Conservation (phyloP, 2,113 vertebrate species). For the Ailuropoda melanoleuca region DNA sequence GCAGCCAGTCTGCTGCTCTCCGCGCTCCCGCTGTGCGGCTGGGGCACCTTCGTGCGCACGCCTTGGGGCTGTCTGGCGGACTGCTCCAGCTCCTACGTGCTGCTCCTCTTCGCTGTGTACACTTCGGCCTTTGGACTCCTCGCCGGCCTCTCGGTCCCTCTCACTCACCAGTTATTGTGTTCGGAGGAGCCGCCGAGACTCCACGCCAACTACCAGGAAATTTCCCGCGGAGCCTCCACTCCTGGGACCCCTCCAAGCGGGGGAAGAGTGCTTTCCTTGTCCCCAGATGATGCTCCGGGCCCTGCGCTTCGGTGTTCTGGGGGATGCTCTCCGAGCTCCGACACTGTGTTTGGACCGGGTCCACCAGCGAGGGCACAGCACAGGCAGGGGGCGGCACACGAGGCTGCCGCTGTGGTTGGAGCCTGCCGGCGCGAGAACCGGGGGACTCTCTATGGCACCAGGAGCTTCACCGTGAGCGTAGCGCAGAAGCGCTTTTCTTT, state of each 20-base stretch:
- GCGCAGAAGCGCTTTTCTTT: slow-evolving; percentile 97
- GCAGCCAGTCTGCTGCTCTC: slow-evolving; percentile 90
- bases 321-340: slow-evolving; percentile 50
- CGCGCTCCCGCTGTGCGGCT: slow-evolving; percentile 91
- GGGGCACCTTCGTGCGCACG: slow-evolving; percentile 90
- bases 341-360: neutral
- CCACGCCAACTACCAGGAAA: slow-evolving; percentile 82
- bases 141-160: slow-evolving; percentile 87
- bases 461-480: slow-evolving; percentile 84
- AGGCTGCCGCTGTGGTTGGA: neutral
- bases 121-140: slow-evolving; percentile 88
- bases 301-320: neutral
- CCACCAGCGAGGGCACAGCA: slow-evolving; percentile 28
- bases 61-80: slow-evolving; percentile 92
- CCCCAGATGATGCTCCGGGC: slow-evolving; percentile 82
- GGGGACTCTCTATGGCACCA: neutral
- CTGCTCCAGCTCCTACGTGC: slow-evolving; percentile 86
- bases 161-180: slow-evolving; percentile 91
- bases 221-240: slow-evolving; percentile 78
- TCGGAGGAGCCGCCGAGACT: slow-evolving; percentile 87
- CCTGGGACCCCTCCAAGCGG: slow-evolving; percentile 83
- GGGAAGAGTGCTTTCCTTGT: slow-evolving; percentile 79
- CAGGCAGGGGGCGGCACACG: neutral
- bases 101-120: slow-evolving; percentile 90
- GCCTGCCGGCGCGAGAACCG: slow-evolving; percentile 49